A percentile compares a stretch with the other conserved stretches of the same genome.
phyloP scores from a whole-genome alignment of 2,797 vertebrate species.

The Helarctos malayanus region DNA sequence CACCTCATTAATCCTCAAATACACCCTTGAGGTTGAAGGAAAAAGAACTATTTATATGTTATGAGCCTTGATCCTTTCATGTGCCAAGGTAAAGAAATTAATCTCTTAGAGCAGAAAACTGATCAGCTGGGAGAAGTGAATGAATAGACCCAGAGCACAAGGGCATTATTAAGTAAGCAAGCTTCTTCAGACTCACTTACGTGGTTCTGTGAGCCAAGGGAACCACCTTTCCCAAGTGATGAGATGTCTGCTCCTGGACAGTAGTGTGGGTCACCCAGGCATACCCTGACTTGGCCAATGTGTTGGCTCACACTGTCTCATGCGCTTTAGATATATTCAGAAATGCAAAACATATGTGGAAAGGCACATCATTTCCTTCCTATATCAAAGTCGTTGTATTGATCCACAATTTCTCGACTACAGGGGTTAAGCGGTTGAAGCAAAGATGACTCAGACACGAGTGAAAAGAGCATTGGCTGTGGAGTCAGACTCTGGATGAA shows the following conservation, averaged over 20 bases:
- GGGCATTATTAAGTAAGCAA: slow-evolving; percentile 66
- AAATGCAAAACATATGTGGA: background rate
- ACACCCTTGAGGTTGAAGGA: slow-evolving; percentile 53
- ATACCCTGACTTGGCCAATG: background rate
- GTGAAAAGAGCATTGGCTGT: background rate
- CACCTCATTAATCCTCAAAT: slow-evolving; percentile 79
- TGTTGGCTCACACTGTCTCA: background rate
- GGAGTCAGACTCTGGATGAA: background rate
- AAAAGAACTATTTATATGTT: slow-evolving; percentile 61
- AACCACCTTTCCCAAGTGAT: background rate
- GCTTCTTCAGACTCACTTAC: background rate
- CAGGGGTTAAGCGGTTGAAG: background rate
- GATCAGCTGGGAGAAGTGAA: slow-evolving; percentile 1
- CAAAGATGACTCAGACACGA: background rate
- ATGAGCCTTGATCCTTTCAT: slow-evolving; percentile 59
- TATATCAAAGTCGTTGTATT: background rate
- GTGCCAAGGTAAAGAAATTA: slow-evolving; percentile 67
- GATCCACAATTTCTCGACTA: background rate
- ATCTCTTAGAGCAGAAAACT: slow-evolving; percentile 70
- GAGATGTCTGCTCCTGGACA: background rate
- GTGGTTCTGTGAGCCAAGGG: background rate
- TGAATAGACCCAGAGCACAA: slow-evolving; percentile 64
- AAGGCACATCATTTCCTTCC: background rate
- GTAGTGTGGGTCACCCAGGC: background rate
- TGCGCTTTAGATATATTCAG: background rate